Percentiles rank a stretch among this genome's conserved stretches.
phyloP scores from a whole-genome alignment of 2,888 invertebrate species.

The Mythimna pallens region DNA sequence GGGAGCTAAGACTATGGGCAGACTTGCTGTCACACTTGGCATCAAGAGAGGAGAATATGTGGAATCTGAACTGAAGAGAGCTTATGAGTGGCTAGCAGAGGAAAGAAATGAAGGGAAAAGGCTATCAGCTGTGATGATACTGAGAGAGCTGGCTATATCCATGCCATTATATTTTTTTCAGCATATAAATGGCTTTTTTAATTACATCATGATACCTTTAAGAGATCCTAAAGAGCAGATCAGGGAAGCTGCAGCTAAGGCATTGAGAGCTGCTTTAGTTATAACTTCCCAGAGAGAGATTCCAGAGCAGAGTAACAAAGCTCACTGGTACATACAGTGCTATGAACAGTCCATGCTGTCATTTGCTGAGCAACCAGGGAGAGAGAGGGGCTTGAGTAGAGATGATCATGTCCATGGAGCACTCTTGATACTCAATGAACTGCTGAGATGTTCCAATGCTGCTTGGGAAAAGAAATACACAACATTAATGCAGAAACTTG shows the following conservation, averaged over 20 bases:
- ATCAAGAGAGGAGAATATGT: slow-evolving; percentile 98
- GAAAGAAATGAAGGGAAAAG: slow-evolving; percentile 97
- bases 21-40: slow-evolving; percentile 96
- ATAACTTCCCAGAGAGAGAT: slow-evolving; percentile 98
- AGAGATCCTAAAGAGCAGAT: slow-evolving; percentile 97
- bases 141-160: slow-evolving; percentile 98
- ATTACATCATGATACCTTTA: slow-evolving; percentile 97
- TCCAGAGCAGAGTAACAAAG: slow-evolving; percentile 96
- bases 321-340: slow-evolving; percentile 97
- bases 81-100: slow-evolving; percentile 98
- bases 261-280: slow-evolving; percentile 97
- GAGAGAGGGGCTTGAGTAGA: slow-evolving; percentile 93
- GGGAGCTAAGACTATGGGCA: slow-evolving; percentile 98
- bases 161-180: slow-evolving; percentile 99
- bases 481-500: slow-evolving; percentile 92
- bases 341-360: slow-evolving; percentile 96
- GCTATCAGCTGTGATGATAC: slow-evolving; percentile 97
- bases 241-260: slow-evolving; percentile 97
- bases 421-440: slow-evolving; percentile 97
- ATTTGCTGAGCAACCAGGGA: slow-evolving; percentile 91
- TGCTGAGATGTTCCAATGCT: slow-evolving; percentile 97
- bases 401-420: slow-evolving; percentile 98
- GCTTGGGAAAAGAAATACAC: slow-evolving; percentile 96
- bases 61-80: slow-evolving; percentile 98
- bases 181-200: slow-evolving; percentile 97